Conservation (phyloP, 37 sponge, comb jelly and placozoan species). For the Axinella damicornis region DNA sequence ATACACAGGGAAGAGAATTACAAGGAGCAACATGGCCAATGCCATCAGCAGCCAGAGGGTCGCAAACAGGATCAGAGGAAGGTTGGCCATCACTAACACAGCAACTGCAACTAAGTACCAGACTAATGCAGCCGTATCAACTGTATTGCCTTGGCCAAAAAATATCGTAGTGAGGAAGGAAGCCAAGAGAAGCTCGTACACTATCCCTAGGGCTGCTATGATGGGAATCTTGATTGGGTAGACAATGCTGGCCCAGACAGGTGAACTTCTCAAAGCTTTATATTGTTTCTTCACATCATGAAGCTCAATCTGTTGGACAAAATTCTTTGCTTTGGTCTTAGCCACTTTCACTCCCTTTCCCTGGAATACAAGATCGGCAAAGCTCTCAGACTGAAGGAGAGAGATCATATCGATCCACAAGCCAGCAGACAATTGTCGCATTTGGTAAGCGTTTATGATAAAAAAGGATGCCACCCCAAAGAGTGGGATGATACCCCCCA, state of each 20-base stretch:
- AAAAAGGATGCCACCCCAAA: conserved; percentile 31
- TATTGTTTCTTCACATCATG: conserved; percentile 17
- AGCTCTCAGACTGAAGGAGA: conserved; percentile 34
- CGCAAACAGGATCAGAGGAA: no score
- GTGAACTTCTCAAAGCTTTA: background rate
- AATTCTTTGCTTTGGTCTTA: conserved; percentile 10
- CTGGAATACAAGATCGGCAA: conserved; percentile 32
- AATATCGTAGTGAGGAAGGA: conserved; percentile 23
- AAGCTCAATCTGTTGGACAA: conserved; percentile 14
- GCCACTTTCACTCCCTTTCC: background rate
- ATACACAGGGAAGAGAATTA: no score
- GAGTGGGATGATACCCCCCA: conserved; percentile 36
- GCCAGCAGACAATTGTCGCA: conserved; percentile 22
- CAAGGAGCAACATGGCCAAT: no score
- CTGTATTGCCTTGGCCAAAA: no score
- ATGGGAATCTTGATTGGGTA: conserved; percentile 27
- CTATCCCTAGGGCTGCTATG: background rate
- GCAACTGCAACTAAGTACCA: no score
- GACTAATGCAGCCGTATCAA: no score
- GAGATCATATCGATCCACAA: conserved; percentile 46
- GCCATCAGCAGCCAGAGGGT: no score
- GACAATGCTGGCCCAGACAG: background rate
- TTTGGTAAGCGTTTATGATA: conserved; percentile 36
- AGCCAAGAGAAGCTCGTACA: conserved; percentile 3
- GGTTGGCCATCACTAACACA: no score